Base-by-base conservation (phyloP, 2,888 invertebrate genomes). In the Ptychoptera contaminata region DNA sequence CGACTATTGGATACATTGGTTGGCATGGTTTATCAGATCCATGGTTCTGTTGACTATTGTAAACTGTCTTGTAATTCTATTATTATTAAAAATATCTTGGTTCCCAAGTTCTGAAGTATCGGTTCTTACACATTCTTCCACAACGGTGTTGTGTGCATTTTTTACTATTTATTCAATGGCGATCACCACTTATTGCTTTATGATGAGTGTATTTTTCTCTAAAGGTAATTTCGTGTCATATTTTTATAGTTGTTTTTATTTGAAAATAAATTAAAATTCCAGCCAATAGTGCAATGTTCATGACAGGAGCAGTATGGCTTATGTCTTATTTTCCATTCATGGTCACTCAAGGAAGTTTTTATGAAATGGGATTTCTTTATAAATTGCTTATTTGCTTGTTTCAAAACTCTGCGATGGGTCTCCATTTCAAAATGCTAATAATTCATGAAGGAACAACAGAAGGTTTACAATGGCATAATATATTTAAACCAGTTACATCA, bases 361-460 rank as follows among this genome's bases (percentile, higher is more conserved):
- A 76, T 50, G 68, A 70, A 16, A 63, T 85, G 48, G 67, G 71
- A 0, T 55, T 77, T 37, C 56, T 60, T 0, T 61, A 71, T 1
- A 87, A 87, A 60, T 55, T 81, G 1, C 46, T 70, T 4, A 69
- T 77, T 30, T 78, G 82, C 54, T 60, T 88, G 8, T 67, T 80
- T 44, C 75, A 79, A 15, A 90, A 90, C 58, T 76, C 82, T 1
- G 88, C 81, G 3, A 82, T 91, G 82, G 75, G 81, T 0, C 79
- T 77, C 53, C 87, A 84, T 2, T 77, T 84, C 47, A 78, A 80
- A 57, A 62, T 86, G 8, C 72, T 88, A 37, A 62, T 83, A 11
- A 74, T 76, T 57, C 77, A 72, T 57, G 65, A 65, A 48, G 75
- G 79, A 46, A n/a, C n/a, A n/a, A n/a, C n/a, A n/a, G n/a, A n/a